A percentile compares a stretch with the other conserved stretches of the same genome.
phyloP scores from a whole-genome alignment of 2,888 invertebrate species.

The Crossocerus cetratus region DNA sequence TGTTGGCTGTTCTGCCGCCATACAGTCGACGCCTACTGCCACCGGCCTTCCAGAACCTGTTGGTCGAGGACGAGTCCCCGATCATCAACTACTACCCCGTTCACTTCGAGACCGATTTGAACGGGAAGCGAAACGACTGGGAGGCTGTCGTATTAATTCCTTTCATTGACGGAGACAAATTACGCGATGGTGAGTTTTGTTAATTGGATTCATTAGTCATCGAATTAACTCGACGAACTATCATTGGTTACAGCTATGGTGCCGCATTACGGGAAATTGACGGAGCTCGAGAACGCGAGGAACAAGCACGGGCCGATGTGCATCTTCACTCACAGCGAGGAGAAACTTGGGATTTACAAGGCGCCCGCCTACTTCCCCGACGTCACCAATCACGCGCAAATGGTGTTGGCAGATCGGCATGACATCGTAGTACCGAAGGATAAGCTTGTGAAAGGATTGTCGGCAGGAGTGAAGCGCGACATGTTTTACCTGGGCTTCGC shows the following conservation, averaged over 20 bases:
- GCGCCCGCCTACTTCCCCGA: slow-evolving; percentile 83
- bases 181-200: slow-evolving; percentile 62
- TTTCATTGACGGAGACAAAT: slow-evolving; percentile 88
- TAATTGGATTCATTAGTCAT: neutral
- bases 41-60: slow-evolving; percentile 85
- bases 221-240: neutral
- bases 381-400: slow-evolving; percentile 79
- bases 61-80: slow-evolving; percentile 87
- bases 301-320: slow-evolving; percentile 94
- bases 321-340: slow-evolving; percentile 83
- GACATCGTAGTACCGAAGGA: slow-evolving; percentile 81
- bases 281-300: slow-evolving; percentile 84
- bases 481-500: slow-evolving; percentile 94
- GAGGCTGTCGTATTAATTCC: slow-evolving; percentile 96
- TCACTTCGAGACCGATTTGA: slow-evolving; percentile 95
- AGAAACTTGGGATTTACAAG: slow-evolving; percentile 80
- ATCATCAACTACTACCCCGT: slow-evolving; percentile 94
- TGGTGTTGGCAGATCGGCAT: slow-evolving; percentile 78
- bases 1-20: slow-evolving; percentile 91
- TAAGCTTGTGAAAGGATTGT: slow-evolving; percentile 84
- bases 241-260: slow-evolving; percentile 81
- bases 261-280: slow-evolving; percentile 82
- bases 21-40: slow-evolving; percentile 91
- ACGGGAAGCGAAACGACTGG: slow-evolving; percentile 98
- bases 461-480: slow-evolving; percentile 83